Evolutionary conservation across 2,113 vertebrate genomes (phyloP).

Genomic region (Bubo scandiacus): DNA sequence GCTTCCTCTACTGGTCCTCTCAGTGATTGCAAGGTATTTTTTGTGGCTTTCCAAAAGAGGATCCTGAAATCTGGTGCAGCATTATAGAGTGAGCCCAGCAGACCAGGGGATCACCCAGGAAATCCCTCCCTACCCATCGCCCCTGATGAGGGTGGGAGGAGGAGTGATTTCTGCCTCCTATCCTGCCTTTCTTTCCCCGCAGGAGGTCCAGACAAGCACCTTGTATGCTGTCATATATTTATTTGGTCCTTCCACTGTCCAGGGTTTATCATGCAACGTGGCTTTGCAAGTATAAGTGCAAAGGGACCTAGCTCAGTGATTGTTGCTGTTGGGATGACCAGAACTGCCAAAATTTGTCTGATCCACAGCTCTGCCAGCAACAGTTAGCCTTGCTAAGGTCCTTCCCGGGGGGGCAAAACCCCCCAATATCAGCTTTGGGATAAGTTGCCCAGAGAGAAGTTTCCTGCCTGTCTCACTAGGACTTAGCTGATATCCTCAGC

Average conservation of each 20-base stretch:
- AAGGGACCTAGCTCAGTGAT: background rate
- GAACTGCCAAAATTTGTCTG: background rate
- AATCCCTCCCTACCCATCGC: background rate
- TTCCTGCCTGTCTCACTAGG: background rate
- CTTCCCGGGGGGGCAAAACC: background rate
- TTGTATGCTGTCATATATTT: background rate
- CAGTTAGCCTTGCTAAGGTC: background rate
- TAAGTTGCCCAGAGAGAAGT: background rate
- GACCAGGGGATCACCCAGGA: background rate
- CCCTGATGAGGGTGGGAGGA: background rate
- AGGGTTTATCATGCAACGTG: background rate
- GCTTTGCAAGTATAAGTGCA: background rate
- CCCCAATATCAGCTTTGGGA: background rate
- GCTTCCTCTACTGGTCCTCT: background rate
- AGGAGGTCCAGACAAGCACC: background rate
- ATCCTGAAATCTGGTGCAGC: background rate
- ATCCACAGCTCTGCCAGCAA: background rate
- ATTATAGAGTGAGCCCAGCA: rapidly evolving
- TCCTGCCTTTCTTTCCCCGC: background rate
- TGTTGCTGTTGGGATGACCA: background rate
- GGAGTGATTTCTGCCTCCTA: background rate
- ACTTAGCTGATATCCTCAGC: background rate
- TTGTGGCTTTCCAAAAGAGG: background rate
- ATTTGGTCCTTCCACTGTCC: background rate
- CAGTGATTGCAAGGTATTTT: background rate